phyloP scores from a whole-genome alignment of 1,140 invertebrate genomes.

The Orchesella cincta region DNA sequence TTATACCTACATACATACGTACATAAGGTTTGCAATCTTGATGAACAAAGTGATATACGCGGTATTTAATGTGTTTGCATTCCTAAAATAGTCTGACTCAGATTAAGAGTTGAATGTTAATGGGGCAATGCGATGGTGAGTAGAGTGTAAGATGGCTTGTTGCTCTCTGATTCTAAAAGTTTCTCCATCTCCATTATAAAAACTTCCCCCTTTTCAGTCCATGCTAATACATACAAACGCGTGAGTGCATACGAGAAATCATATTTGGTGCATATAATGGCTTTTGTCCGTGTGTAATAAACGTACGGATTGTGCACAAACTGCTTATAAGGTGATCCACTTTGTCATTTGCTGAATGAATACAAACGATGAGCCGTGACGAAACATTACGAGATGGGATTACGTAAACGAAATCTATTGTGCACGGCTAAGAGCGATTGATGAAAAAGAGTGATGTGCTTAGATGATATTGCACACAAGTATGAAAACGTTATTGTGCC shows the following conservation, averaged over 20 bases:
- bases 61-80: constrained; percentile 15
- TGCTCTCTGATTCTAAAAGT: background rate
- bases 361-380: constrained; percentile 6
- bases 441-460: no score
- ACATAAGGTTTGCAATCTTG: no score
- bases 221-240: background rate
- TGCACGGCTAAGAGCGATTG: no score
- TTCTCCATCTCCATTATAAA: background rate
- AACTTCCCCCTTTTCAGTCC: background rate
- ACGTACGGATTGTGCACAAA: background rate
- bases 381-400: constrained; percentile 3
- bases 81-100: background rate
- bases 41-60: background rate
- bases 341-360: constrained; percentile 10
- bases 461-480: no score
- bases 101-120: constrained; percentile 19
- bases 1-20: background rate
- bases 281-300: background rate
- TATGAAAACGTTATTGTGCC: no score
- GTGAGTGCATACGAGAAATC: background rate
- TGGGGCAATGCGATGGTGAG: background rate
- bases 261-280: background rate
- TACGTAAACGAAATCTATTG: no score
- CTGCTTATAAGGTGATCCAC: background rate
- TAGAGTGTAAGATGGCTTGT: background rate